Percentiles rank a stretch among this genome's conserved stretches.
Evolutionary conservation across 2,797 vertebrate species (phyloP).

Genomic region (Sylvilagus floridanus): DNA sequence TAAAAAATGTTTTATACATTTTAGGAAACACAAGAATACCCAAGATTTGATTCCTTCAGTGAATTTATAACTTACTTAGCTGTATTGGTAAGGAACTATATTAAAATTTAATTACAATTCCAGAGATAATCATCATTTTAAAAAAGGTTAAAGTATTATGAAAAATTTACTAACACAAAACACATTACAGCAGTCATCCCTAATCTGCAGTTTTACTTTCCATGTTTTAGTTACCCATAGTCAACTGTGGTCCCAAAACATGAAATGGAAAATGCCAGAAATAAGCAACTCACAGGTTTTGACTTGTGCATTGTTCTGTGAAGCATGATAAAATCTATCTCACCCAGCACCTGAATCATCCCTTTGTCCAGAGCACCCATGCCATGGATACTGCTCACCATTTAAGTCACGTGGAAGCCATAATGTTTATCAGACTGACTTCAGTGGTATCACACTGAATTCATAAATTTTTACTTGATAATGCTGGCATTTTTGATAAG

Average conservation of each 20-base stretch:
- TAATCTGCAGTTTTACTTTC: not conserved
- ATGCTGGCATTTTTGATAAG: not conserved
- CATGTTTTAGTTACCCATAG: not conserved
- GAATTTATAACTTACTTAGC: not conserved
- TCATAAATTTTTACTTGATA: no score
- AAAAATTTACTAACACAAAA: not conserved
- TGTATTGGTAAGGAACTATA: not conserved
- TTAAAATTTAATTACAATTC: conserved; percentile 43
- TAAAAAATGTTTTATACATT: not conserved
- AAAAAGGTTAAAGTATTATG: not conserved
- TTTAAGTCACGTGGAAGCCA: not conserved
- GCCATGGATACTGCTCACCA: not conserved
- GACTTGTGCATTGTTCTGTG: not conserved
- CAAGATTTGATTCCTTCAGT: not conserved
- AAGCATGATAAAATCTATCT: not conserved
- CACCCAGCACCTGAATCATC: no score
- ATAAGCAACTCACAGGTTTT: not conserved
- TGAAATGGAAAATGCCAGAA: not conserved
- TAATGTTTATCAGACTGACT: not conserved
- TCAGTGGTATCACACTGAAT: no score
- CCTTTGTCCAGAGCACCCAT: not conserved
- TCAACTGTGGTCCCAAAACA: not conserved
- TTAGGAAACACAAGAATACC: not conserved
- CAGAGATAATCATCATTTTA: not conserved
- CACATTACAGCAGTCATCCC: not conserved